Percentiles rank a stretch among this genome's conserved stretches.
Conservation (phyloP, 2,888 invertebrate species). For the Cryptocephalus primarius region DNA sequence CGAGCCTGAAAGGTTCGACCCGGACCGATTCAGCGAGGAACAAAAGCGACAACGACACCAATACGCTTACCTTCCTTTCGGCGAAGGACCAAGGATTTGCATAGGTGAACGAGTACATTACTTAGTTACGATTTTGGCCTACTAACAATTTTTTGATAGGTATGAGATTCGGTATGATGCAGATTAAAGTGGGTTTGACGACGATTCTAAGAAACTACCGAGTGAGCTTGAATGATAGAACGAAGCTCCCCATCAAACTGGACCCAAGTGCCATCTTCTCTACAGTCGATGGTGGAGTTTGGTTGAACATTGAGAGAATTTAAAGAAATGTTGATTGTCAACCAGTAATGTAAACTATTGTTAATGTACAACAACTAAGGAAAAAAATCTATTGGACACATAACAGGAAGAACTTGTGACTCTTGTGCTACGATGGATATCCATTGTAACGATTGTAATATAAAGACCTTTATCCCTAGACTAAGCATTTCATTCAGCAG, state of each 20-base stretch:
- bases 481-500: no score
- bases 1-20: constrained; percentile 12
- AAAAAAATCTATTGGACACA: no score
- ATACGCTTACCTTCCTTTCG: constrained; percentile 13
- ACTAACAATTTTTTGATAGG: background rate
- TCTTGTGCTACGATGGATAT: no score
- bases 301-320: background rate
- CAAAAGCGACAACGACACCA: constrained; percentile 8
- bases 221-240: background rate
- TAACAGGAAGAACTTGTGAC: no score
- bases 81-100: constrained; percentile 14
- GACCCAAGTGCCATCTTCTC: background rate
- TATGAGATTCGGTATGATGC: background rate
- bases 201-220: background rate
- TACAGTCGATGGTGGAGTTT: background rate
- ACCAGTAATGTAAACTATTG: no score
- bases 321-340: background rate
- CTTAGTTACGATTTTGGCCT: background rate
- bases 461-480: no score
- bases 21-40: constrained; percentile 14
- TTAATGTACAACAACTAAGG: no score
- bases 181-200: background rate
- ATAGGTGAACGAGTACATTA: constrained; percentile 7
- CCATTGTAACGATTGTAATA: no score
- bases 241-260: background rate